These are phyloP conservation scores for Tamias sibiricus DNA, from an alignment of 2,113 vertebrate genomes.

Conservation along the genomic window DNA sequence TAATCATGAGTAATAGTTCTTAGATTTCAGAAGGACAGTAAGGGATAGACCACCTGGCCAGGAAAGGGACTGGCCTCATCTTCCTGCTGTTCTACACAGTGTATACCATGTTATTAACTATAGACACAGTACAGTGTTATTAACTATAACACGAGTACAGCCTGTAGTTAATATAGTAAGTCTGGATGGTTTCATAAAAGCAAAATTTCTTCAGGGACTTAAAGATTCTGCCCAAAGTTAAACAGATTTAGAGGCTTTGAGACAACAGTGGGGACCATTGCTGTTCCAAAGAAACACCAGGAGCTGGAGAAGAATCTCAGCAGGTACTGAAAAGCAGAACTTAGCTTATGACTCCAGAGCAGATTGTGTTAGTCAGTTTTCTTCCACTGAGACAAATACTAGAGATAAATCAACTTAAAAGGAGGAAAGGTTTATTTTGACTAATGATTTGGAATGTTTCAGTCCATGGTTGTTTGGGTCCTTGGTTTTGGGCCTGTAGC, in stretches of 20 bases:
- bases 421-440: too few relatives aligned
- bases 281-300: not conserved
- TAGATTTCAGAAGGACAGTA: not conserved
- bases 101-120: not conserved
- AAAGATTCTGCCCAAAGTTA: not conserved
- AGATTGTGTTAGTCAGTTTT: not conserved
- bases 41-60: not conserved
- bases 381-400: not conserved
- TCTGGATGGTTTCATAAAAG: not conserved
- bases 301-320: not conserved
- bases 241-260: not conserved
- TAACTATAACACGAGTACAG: too few relatives aligned
- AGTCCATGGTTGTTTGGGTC: too few relatives aligned
- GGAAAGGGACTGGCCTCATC: not conserved
- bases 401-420: not conserved
- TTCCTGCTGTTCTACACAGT: accelerated
- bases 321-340: not conserved
- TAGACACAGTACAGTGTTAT: too few relatives aligned
- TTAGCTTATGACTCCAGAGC: not conserved
- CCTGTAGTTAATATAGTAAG: not conserved
- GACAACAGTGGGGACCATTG: not conserved
- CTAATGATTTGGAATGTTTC: not conserved
- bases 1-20: not conserved
- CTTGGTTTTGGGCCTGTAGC: not conserved
- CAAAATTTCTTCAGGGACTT: not conserved